A percentile compares a stretch with the other conserved stretches of the same genome.
Evolutionary conservation across 1,140 invertebrate species (phyloP).

Genomic region (Vollenhovia emeryi): DNA sequence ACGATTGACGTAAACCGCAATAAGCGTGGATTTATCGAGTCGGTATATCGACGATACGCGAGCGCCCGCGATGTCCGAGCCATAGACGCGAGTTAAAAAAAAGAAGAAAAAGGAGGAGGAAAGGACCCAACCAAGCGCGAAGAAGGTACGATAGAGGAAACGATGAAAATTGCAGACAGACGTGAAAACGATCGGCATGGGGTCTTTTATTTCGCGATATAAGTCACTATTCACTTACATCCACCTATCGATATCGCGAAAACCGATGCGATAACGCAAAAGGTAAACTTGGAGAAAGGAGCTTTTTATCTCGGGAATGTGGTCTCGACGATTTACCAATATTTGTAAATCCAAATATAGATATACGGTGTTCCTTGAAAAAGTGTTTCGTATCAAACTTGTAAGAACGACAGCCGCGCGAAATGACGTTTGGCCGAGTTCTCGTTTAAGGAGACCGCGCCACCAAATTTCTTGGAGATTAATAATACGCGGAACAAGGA

Average conservation of each 20-base stretch:
- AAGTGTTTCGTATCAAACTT: not conserved
- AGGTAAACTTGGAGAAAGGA: not conserved
- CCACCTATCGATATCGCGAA: not conserved
- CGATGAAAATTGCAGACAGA: constrained; percentile 44
- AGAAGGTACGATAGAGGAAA: not conserved
- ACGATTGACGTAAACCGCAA: constrained; percentile 43
- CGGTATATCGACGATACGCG: constrained; percentile 23
- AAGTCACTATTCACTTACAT: not conserved
- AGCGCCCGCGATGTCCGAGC: not conserved
- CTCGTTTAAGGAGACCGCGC: not conserved
- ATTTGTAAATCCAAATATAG: not conserved
- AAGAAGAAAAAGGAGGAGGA: not conserved
- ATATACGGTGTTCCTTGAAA: not conserved
- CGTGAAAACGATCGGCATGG: constrained; percentile 20
- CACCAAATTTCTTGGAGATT: not conserved
- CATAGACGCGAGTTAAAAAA: not conserved
- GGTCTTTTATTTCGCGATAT: constrained; percentile 16
- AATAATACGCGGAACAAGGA: too few relatives aligned
- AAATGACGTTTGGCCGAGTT: not conserved
- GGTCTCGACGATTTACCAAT: not conserved
- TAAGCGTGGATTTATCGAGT: constrained; percentile 52
- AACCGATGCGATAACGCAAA: constrained; percentile 21
- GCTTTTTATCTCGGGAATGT: not conserved
- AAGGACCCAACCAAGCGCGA: not conserved
- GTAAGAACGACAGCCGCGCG: not conserved